Evolutionary conservation across 1,140 invertebrate genomes (phyloP), one percentile per base, ranked within the genome.

Genomic region (Ostrea denselamellosa): DNA sequence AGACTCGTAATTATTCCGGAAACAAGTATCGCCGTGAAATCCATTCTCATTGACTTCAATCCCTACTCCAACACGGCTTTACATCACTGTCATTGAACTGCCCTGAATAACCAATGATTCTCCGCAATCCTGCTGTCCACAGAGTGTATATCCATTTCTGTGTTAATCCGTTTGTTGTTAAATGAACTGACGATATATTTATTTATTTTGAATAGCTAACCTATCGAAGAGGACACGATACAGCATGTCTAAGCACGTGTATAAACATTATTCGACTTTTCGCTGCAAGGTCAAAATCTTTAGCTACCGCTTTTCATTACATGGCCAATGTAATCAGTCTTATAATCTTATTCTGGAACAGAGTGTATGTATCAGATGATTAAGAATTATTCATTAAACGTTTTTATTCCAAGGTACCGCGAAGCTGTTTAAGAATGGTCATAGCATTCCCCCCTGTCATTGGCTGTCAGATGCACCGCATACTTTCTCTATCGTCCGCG

Each of bases 181-280:
- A 77, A 77, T 77, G 68, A 77, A 77, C 25, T 25, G 28, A 34
- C 68, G 25, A 28, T 25, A 28, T 77, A 77, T 77, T 77, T 77
- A 77, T 77, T 77, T 77, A 34, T 77, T 28, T 77, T 28, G 68
- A 77, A 25, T 77, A 34, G 22, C 28, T 77, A 77, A 77, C 14
- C 68, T 77, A 34, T 77, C 28, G 22, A 34, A 10, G 25, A 14
- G 14, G 68, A 8, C 12, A 17, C 28, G 3, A 77, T 28, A 77
- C 68, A 77, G 9, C 68, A 25, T 25, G 25, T 25, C 22, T 3
- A 4, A 25, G 9, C 68, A 22, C 25, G 68, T 77, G 68, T 25
- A 77, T 12, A 77, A 28, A 77, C 28, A 4, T 25, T 62, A 62
- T 62, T 77, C 14, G 68, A 77, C 25, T 28, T 77, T 77, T 25